Evolutionary conservation across 2,113 vertebrate species (phyloP), one percentile per base, ranked within the genome.

Genomic region (Rhinolophus sinicus): DNA sequence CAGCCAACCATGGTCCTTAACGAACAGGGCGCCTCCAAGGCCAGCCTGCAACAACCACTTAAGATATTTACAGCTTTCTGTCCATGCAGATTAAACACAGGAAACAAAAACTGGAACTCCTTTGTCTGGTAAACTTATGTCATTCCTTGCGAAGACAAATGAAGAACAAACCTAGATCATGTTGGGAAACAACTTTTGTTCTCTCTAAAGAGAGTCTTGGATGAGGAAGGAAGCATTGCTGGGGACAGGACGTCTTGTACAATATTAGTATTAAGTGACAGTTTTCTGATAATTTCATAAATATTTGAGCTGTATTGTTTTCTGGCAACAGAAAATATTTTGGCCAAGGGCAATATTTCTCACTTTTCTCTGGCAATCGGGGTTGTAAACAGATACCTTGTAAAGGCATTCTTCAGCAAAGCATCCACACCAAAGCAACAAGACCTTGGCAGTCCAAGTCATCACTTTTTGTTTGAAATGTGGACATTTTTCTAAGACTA

Each of bases 111-210:
- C 81, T n/a, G 1, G 1, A 0, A 2, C 28, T 50, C 30, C 35
- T 95, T 97, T 93, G 94, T 75, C 88, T n/a, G 81, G 72, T 58
- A 94, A 90, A 72, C 30, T 65, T 44, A 80, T 67, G 94, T 91
- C 95, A 88, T 81, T 93, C 92, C 94, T 94, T 95, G 72, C 94
- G 91, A 97, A 97, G 78, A n/a, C 33, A 6, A 86, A 97, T 95
- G 82, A 40, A 75, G 47, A 82, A 65, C 5, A 6, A 2, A 81
- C 58, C 50, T 83, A 70, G 3, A 0, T 80, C 78, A 91, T 69
- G 38, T 56, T 83, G 90, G 96, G 94, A 90, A 95, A 86, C 35
- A 28, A 33, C 6, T 2, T 92, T 87, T 73, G 85, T 6, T 44
- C 52, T 70, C 47, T 94, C 80, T 72, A 81, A 86, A 33, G 58